Evolutionary conservation across 2,113 vertebrate genomes (phyloP).

Genomic region (Morone saxatilis): DNA sequence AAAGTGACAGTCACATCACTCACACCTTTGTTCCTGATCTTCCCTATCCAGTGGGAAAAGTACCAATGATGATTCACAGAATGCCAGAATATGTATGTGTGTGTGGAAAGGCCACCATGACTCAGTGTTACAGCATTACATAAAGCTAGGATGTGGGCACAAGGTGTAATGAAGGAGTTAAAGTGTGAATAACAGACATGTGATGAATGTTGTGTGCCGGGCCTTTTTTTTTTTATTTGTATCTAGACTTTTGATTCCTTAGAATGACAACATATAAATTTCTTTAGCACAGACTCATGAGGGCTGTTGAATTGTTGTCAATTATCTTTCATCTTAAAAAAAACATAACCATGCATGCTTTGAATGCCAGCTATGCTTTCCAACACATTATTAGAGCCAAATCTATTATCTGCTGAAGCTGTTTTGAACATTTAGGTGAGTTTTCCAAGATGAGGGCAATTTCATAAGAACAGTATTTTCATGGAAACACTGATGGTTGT

Average conservation of each 20-base stretch:
- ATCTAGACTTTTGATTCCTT: too few relatives aligned
- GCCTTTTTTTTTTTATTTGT: too few relatives aligned
- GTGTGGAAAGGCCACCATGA: too few relatives aligned
- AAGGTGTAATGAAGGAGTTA: background rate
- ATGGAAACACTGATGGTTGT: background rate
- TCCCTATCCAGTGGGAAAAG: slow-evolving; percentile 7
- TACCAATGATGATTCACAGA: background rate
- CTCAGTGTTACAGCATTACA: too few relatives aligned
- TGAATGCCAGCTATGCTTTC: background rate
- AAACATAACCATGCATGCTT: background rate
- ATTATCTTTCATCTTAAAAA: background rate
- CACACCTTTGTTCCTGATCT: slow-evolving; percentile 23
- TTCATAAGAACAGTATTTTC: background rate
- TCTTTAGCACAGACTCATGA: too few relatives aligned
- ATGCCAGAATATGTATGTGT: too few relatives aligned
- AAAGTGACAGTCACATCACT: background rate
- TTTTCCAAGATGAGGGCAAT: background rate
- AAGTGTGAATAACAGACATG: slow-evolving; percentile 15
- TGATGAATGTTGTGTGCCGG: background rate
- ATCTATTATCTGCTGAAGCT: background rate
- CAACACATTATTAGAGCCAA: background rate
- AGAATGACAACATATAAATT: too few relatives aligned
- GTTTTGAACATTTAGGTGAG: background rate
- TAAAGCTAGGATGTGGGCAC: background rate
- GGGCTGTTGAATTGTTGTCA: too few relatives aligned